phyloP scores from a whole-genome alignment of 2,888 invertebrate species.

The Acanthosepion esculentum region DNA sequence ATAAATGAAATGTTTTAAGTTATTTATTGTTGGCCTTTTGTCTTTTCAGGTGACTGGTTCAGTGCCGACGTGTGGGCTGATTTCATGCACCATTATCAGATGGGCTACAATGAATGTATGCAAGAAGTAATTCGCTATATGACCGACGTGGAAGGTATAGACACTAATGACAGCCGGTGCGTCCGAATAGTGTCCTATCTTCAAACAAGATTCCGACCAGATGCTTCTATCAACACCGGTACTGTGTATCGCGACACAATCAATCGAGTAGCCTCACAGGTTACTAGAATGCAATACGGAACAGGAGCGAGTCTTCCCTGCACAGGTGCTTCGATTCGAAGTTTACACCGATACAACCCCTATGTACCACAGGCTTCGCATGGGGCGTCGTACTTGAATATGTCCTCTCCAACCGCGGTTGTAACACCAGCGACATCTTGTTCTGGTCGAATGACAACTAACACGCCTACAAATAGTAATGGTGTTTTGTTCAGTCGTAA shows the following conservation, averaged over 20 bases:
- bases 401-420: background rate
- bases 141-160: slow-evolving; percentile 56
- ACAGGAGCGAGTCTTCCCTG: background rate
- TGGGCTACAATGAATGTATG: slow-evolving; percentile 59
- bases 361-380: slow-evolving; percentile 38
- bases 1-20: no score
- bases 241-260: slow-evolving; percentile 50
- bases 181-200: slow-evolving; percentile 56
- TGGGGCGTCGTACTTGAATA: slow-evolving; percentile 38
- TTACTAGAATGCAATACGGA: slow-evolving; percentile 37
- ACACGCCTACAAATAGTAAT: background rate
- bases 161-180: slow-evolving; percentile 53
- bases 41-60: slow-evolving; percentile 57
- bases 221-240: slow-evolving; percentile 51
- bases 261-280: slow-evolving; percentile 42
- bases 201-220: slow-evolving; percentile 55
- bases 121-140: slow-evolving; percentile 57
- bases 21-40: background rate
- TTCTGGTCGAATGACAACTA: background rate
- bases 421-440: slow-evolving; percentile 2
- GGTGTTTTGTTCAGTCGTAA: slow-evolving; percentile 14
- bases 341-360: slow-evolving; percentile 40
- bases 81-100: slow-evolving; percentile 59
- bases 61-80: slow-evolving; percentile 57
- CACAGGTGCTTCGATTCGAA: slow-evolving; percentile 34